Percentiles rank a stretch among this genome's conserved stretches.
These are phyloP conservation scores for Tyrophagus putrescentiae DNA, from an alignment of 1,140 invertebrate genomes.

Conservation along the genomic window DNA sequence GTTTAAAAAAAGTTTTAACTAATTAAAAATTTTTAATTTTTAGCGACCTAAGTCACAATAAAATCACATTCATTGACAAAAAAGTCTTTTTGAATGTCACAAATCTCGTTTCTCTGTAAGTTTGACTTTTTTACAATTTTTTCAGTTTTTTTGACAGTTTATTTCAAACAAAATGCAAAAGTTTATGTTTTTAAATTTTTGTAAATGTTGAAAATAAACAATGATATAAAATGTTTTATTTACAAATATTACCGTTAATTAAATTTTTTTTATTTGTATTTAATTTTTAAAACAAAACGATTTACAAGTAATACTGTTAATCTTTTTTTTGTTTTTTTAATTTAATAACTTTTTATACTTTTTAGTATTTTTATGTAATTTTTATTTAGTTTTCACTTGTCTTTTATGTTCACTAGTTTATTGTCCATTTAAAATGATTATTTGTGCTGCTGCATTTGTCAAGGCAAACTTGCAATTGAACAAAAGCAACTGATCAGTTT, in stretches of 20 bases:
- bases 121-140: background rate
- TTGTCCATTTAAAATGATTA: background rate
- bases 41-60: conserved; percentile 24
- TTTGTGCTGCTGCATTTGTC: no score
- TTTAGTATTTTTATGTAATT: background rate
- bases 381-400: background rate
- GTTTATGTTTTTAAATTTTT: background rate
- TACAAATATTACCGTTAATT: no score
- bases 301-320: no score
- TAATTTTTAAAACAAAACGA: no score
- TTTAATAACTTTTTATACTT: no score
- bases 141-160: background rate
- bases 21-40: conserved; percentile 8
- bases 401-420: background rate
- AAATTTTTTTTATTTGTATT: no score
- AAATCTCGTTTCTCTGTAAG: conserved; percentile 24
- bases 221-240: background rate
- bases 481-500: background rate
- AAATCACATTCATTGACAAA: conserved; percentile 15
- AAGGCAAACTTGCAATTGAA: background rate
- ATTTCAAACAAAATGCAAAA: background rate
- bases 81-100: conserved; percentile 16
- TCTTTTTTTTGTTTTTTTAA: no score
- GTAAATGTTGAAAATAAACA: background rate
- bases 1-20: background rate